A percentile compares a stretch with the other conserved stretches of the same genome.
These are phyloP conservation scores for Trilocha varians DNA, from an alignment of 2,888 invertebrate genomes.

Conservation along the genomic window DNA sequence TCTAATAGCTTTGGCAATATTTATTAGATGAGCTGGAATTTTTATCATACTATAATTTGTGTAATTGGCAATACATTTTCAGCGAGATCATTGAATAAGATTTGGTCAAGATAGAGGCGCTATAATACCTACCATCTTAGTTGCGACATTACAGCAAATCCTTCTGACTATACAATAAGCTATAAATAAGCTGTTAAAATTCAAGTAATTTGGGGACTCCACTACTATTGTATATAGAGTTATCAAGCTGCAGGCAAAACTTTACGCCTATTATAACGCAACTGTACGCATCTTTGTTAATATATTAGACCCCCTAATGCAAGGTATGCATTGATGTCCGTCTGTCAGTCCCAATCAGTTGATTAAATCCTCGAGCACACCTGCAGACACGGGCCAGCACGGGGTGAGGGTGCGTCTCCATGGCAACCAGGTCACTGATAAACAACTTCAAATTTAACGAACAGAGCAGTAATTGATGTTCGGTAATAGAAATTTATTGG, in stretches of 20 bases:
- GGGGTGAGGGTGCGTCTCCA: conserved; percentile 36
- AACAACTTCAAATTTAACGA: conserved; percentile 46
- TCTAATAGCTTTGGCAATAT: neutral
- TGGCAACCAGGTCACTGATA: conserved; percentile 44
- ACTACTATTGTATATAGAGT: too few relatives aligned
- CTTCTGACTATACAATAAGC: too few relatives aligned
- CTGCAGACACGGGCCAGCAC: conserved; percentile 31
- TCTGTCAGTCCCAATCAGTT: conserved; percentile 56
- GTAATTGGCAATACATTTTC: too few relatives aligned
- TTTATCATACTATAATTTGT: neutral
- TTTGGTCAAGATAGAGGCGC: too few relatives aligned
- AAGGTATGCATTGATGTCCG: neutral
- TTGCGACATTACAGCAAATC: too few relatives aligned
- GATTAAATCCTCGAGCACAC: conserved; percentile 64
- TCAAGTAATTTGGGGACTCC: too few relatives aligned
- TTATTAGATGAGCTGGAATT: too few relatives aligned
- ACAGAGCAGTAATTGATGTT: conserved; percentile 4
- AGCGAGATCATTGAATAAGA: too few relatives aligned
- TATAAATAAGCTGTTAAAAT: too few relatives aligned
- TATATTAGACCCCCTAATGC: neutral
- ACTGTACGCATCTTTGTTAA: neutral
- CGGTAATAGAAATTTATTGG: neutral
- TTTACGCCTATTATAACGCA: neutral
- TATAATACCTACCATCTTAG: too few relatives aligned
- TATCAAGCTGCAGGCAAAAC: neutral